Conservation (phyloP, 2,797 vertebrate genomes). For the Artibeus jamaicensis region DNA sequence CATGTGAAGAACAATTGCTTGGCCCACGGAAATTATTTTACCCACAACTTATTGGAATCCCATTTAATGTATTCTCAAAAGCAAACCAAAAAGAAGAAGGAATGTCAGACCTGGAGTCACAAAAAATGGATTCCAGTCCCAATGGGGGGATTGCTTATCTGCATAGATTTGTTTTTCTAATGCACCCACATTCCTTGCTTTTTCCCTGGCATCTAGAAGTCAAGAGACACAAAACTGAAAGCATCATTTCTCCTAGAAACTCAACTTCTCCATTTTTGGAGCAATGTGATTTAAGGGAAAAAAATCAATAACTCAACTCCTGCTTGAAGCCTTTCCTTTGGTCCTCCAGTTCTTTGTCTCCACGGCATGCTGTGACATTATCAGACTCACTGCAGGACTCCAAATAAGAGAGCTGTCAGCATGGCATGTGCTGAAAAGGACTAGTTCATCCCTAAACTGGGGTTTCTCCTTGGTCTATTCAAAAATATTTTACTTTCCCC, state of each 20-base stretch:
- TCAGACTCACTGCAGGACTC: slow-evolving; percentile 68
- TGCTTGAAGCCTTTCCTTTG: slow-evolving; percentile 43
- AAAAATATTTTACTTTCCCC: slow-evolving; percentile 49
- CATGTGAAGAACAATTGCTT: neutral
- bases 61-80: neutral
- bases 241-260: neutral
- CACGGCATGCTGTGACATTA: slow-evolving; percentile 71
- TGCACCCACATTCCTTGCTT: neutral
- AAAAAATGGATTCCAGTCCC: neutral
- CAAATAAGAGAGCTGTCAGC: slow-evolving; percentile 73
- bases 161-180: neutral
- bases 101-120: neutral
- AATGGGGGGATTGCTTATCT: neutral
- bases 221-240: neutral
- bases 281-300: slow-evolving; percentile 26
- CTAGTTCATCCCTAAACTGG: slow-evolving; percentile 53
- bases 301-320: slow-evolving; percentile 63
- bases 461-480: slow-evolving; percentile 26
- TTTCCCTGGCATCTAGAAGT: neutral
- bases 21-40: neutral
- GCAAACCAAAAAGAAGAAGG: neutral
- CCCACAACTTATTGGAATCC: neutral
- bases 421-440: slow-evolving; percentile 64
- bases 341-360: slow-evolving; percentile 63
- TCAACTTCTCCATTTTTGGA: slow-evolving; percentile 59